phyloP scores from a whole-genome alignment of 2,888 invertebrate genomes.

The Drosophila nigritarsus region DNA sequence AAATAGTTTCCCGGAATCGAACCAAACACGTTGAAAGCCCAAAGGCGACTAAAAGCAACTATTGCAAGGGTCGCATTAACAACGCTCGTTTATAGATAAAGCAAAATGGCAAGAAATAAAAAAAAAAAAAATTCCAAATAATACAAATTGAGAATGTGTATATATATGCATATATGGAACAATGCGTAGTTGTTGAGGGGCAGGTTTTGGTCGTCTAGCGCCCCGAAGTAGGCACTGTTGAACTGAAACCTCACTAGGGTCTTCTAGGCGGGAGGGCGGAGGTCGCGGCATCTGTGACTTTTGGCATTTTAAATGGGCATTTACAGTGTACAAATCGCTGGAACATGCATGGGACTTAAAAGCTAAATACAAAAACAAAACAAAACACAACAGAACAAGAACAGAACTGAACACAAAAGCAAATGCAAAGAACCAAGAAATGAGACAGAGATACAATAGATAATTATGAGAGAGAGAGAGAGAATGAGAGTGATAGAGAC shows the following conservation, averaged over 20 bases:
- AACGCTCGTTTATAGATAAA: conserved; percentile 67
- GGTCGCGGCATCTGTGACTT: conserved; percentile 52
- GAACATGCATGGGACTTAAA: conserved; percentile 58
- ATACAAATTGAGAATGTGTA: conserved; percentile 3
- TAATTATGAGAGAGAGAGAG: conserved; percentile 24
- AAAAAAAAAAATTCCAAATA: conserved; percentile 7
- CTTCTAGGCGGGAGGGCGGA: conserved; percentile 26
- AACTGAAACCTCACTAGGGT: conserved; percentile 59
- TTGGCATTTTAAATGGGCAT: conserved; percentile 51
- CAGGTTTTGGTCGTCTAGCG: conserved; percentile 13
- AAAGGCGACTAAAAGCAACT: conserved; percentile 62
- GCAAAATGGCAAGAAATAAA: conserved; percentile 33
- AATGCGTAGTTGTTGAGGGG: conserved; percentile 15
- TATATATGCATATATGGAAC: conserved; percentile 28
- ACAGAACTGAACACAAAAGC: conserved; percentile 30
- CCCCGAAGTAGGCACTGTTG: conserved; percentile 51
- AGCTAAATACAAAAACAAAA: conserved; percentile 41
- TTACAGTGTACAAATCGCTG: conserved; percentile 15
- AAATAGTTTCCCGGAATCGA: conserved; percentile 34
- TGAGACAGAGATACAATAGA: conserved; percentile 29
- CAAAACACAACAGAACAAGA: conserved; percentile 35
- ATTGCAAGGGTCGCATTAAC: conserved; percentile 46
- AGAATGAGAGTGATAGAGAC: conserved; percentile 30
- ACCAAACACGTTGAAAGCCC: conserved; percentile 51
- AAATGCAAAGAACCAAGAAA: conserved; percentile 45